A percentile compares a stretch with the other conserved stretches of the same genome.
phyloP scores from a whole-genome alignment of 2,797 vertebrate species.

The Characodon lateralis region DNA sequence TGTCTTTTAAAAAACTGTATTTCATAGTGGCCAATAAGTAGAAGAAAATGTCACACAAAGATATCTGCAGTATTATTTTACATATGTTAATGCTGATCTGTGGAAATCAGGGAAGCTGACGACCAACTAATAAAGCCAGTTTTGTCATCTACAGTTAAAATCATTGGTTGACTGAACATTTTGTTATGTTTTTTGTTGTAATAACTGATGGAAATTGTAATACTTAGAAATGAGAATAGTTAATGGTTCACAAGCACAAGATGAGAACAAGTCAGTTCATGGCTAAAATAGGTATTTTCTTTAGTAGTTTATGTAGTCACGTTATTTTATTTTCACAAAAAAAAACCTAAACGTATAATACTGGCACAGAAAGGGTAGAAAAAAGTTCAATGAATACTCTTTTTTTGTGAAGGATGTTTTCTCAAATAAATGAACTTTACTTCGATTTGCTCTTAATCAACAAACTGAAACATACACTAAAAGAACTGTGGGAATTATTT shows the following conservation, averaged over 20 bases:
- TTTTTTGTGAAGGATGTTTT: constrained; percentile 27
- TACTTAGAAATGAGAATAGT: neutral
- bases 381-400: constrained; percentile 35
- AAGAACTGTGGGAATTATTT: constrained; percentile 22
- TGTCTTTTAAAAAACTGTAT: neutral
- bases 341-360: neutral
- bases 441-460: too few relatives aligned
- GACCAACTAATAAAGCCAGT: neutral
- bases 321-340: too few relatives aligned
- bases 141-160: neutral
- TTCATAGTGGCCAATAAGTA: neutral
- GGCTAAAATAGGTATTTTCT: too few relatives aligned
- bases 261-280: too few relatives aligned
- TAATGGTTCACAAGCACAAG: neutral
- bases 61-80: constrained; percentile 21
- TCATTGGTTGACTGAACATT: neutral
- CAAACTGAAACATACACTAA: constrained; percentile 28
- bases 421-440: too few relatives aligned
- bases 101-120: neutral
- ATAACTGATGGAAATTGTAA: neutral
- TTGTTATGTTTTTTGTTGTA: neutral
- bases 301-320: too few relatives aligned
- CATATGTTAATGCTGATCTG: neutral
- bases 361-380: constrained; percentile 24
- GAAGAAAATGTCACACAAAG: neutral